Conservation (phyloP, 1,140 invertebrate genomes). For the Psilanteris sp. region DNA sequence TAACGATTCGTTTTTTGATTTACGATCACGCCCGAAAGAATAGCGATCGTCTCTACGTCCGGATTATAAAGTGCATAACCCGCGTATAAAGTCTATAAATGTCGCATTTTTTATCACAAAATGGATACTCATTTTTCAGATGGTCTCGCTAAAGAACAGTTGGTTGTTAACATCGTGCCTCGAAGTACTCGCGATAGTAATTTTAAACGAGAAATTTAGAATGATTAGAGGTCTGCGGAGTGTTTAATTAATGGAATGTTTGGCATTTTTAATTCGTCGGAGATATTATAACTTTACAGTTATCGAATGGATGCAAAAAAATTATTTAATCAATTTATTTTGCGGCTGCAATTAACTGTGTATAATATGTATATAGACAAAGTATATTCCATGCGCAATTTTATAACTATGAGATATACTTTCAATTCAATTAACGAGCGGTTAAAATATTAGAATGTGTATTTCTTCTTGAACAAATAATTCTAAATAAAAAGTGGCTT, state of each 20-base stretch:
- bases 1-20: conserved; percentile 63
- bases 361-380: no score
- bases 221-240: conserved; percentile 23
- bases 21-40: conserved; percentile 62
- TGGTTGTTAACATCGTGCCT: conserved; percentile 24
- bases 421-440: no score
- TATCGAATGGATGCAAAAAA: conserved; percentile 6
- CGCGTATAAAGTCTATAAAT: conserved; percentile 59
- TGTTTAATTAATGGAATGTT: conserved; percentile 27
- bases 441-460: no score
- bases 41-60: conserved; percentile 57
- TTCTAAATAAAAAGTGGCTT: no score
- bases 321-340: conserved; percentile 5
- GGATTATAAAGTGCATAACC: conserved; percentile 59
- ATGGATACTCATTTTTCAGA: conserved; percentile 53
- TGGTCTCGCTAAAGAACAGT: conserved; percentile 23
- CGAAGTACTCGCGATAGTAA: conserved; percentile 11
- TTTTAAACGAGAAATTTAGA: conserved; percentile 38
- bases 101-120: conserved; percentile 54
- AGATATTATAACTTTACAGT: conserved; percentile 2
- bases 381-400: no score
- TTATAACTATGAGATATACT: neutral
- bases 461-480: no score
- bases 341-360: no score
- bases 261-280: neutral